Percentiles rank a stretch among this genome's conserved stretches.
These are phyloP conservation scores for Cnemophilus loriae DNA, from an alignment of 2,113 vertebrate genomes.

Conservation along the genomic window DNA sequence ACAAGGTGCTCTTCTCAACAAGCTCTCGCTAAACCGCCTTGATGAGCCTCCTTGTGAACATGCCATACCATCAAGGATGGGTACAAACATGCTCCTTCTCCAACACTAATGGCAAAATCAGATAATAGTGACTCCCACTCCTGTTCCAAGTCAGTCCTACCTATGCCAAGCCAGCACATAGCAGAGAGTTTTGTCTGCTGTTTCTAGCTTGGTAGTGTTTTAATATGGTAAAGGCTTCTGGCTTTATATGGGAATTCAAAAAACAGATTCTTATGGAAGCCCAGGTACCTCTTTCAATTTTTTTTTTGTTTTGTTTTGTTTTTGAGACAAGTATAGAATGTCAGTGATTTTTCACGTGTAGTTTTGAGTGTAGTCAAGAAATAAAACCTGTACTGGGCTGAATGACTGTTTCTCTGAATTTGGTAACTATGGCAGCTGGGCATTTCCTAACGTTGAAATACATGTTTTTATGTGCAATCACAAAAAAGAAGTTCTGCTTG, in stretches of 20 bases:
- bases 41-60: not conserved
- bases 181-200: not conserved
- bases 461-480: not conserved
- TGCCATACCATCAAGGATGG: not conserved
- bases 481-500: not conserved
- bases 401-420: not conserved
- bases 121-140: not conserved
- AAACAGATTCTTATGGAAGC: not conserved
- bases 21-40: not conserved
- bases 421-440: not conserved
- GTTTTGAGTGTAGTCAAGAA: not conserved
- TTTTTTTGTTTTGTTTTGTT: not conserved
- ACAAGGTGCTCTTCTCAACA: not conserved
- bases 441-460: not conserved
- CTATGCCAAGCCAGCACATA: not conserved
- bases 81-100: not conserved
- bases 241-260: not conserved
- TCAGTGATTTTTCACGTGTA: not conserved
- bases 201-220: not conserved
- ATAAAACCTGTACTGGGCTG: not conserved
- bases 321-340: not conserved
- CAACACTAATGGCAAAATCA: not conserved
- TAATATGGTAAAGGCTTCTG: not conserved
- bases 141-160: not conserved
- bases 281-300: not conserved